Conservation (phyloP, 1,140 invertebrate species). For the Trichoplusia ni region DNA sequence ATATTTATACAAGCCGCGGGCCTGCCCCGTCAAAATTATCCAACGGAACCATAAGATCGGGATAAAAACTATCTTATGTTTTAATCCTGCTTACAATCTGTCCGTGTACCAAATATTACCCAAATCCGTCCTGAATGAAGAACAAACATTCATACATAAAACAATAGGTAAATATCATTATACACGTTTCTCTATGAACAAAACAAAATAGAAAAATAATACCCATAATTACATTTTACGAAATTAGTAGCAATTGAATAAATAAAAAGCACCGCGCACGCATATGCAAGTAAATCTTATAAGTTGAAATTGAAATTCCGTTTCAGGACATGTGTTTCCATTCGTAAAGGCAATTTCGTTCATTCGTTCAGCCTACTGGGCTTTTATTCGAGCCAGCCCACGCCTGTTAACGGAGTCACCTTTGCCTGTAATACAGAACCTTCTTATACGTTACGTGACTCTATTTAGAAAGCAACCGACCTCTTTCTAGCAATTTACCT, state of each 20-base stretch:
- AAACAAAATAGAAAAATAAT: neutral
- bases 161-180: too few species aligned
- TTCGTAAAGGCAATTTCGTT: conserved; percentile 39
- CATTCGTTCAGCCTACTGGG: conserved; percentile 41
- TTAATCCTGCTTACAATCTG: too few species aligned
- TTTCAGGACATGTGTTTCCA: conserved; percentile 30
- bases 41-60: too few species aligned
- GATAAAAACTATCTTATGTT: too few species aligned
- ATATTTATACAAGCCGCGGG: too few species aligned
- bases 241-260: neutral
- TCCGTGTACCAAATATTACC: too few species aligned
- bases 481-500: conserved; percentile 61
- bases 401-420: conserved; percentile 53
- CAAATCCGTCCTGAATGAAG: too few species aligned
- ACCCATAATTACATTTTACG: neutral
- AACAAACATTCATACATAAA: too few species aligned
- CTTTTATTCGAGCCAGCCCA: conserved; percentile 51
- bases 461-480: conserved; percentile 54
- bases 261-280: neutral
- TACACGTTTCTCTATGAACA: too few species aligned
- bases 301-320: conserved; percentile 36
- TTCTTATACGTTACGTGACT: conserved; percentile 71
- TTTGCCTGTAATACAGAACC: conserved; percentile 55
- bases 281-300: conserved; percentile 10
- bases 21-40: too few species aligned